Percentiles rank a stretch among this genome's conserved stretches.
phyloP scores from a whole-genome alignment of 2,113 vertebrate genomes.

The Hystrix brachyura region DNA sequence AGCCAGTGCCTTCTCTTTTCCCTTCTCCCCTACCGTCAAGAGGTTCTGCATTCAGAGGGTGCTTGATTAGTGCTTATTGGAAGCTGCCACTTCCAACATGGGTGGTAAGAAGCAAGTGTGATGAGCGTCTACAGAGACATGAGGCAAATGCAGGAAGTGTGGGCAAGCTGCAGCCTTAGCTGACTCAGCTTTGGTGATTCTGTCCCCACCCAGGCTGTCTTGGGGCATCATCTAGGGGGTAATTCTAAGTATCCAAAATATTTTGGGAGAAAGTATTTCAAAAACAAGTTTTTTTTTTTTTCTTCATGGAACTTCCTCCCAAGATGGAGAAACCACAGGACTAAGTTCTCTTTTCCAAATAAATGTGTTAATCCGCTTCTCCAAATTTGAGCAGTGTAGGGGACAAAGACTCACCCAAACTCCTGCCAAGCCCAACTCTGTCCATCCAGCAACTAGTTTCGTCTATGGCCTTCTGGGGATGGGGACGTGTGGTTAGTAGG shows the following conservation, averaged over 20 bases:
- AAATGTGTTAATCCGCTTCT: constrained; percentile 68
- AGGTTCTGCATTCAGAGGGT: background rate
- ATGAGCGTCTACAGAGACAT: background rate
- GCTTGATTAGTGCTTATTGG: background rate
- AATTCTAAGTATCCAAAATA: constrained; percentile 33
- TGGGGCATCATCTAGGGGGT: accelerated
- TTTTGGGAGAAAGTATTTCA: constrained; percentile 52
- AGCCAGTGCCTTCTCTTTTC: background rate
- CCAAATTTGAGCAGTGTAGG: background rate
- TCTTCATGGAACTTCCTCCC: constrained; percentile 84
- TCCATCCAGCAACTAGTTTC: background rate
- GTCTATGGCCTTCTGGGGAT: background rate
- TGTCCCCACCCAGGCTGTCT: accelerated
- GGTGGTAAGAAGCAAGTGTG: accelerated
- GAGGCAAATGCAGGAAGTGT: background rate
- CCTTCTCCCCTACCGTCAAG: background rate
- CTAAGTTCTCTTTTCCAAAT: constrained; percentile 86
- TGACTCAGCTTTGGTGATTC: no score
- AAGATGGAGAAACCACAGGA: constrained; percentile 82
- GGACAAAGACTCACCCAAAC: background rate
- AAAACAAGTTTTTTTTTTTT: constrained; percentile 69
- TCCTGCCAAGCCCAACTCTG: background rate
- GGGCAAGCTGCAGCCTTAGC: background rate
- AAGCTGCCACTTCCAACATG: background rate
- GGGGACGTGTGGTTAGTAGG: background rate